A percentile compares a stretch with the other conserved stretches of the same genome.
These are phyloP conservation scores for Caenorhabditis remanei DNA, from an alignment of 1,140 invertebrate species.

Conservation along the genomic window DNA sequence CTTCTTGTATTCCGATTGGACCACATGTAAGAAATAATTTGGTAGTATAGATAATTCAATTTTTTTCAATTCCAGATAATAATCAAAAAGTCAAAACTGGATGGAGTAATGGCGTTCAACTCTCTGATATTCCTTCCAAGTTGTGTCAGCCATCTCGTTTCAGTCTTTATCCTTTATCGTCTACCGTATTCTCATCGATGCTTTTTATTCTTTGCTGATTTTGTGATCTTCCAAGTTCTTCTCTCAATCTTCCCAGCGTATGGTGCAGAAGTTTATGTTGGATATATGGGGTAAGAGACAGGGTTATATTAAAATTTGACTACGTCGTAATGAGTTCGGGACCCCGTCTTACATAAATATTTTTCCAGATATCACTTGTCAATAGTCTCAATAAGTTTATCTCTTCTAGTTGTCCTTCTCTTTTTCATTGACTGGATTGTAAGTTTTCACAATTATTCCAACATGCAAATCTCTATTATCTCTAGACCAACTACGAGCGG, in stretches of 20 bases:
- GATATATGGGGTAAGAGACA: slow-evolving; percentile 51
- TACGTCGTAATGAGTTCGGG: background rate
- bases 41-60: background rate
- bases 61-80: slow-evolving; percentile 70
- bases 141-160: slow-evolving; percentile 74
- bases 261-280: slow-evolving; percentile 59
- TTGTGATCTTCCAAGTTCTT: slow-evolving; percentile 52
- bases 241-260: slow-evolving; percentile 60
- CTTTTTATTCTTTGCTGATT: slow-evolving; percentile 56
- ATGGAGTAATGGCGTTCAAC: slow-evolving; percentile 71
- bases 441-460: slow-evolving; percentile 57
- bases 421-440: slow-evolving; percentile 78
- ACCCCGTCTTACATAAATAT: too few relatives aligned
- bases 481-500: slow-evolving; percentile 77
- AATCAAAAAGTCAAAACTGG: slow-evolving; percentile 72
- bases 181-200: slow-evolving; percentile 75
- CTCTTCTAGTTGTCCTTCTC: slow-evolving; percentile 73
- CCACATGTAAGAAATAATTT: slow-evolving; percentile 70
- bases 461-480: background rate
- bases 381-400: slow-evolving; percentile 73
- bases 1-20: slow-evolving; percentile 75
- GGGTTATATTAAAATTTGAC: background rate
- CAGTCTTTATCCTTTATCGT: slow-evolving; percentile 75
- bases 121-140: slow-evolving; percentile 76
- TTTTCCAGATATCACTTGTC: slow-evolving; percentile 75